Base-by-base conservation (phyloP, 2,888 invertebrate species). In the Actias luna region DNA sequence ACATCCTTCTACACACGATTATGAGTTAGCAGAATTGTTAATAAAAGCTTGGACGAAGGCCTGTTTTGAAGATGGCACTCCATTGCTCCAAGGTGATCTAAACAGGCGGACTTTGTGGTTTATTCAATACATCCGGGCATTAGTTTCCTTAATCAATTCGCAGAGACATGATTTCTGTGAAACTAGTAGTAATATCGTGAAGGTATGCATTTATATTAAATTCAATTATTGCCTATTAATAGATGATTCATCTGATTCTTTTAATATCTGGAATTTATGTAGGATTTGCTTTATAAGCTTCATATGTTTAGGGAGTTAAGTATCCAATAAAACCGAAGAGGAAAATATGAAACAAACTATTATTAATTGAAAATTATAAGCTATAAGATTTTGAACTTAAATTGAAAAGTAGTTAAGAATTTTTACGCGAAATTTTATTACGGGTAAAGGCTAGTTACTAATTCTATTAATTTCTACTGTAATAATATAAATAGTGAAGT, bases 21-120 rank as follows among this genome's bases (percentile, higher is more conserved):
- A 79, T 29, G 67, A 70, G 35, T 67, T 85, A n/a, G 79, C 82
- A 42, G 75, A 75, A 0, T 70, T 67, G 5, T 16, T 88, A 3
- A 63, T 83, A 0, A 71, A 69, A 35, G 73, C 77, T 2, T 91
- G 90, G 92, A 63, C 64, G 16, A 82, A 74, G 61, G 74, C 72
- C 1, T 90, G 91, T 58, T 81, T 82, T 0, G 73, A 75, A 31
- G 73, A 75, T 7, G 68, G 69, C 1, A 63, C 66, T 10, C 16
- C 70, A 5, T 25, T 50, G 25, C 39, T 74, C 3, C 65, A 69
- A 3, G 69, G 64, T 29, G 64, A 67, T 7, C 27, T 84, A 0
- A 70, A 79, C 50, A 68, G 59, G 2, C 66, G 72, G 42, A 77
- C 71, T 12, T 1, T 77, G n/a, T 88, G 83, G 83, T 85, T 78